Conservation (phyloP, 2,888 invertebrate species). For the Schizotus pectinicornis region DNA sequence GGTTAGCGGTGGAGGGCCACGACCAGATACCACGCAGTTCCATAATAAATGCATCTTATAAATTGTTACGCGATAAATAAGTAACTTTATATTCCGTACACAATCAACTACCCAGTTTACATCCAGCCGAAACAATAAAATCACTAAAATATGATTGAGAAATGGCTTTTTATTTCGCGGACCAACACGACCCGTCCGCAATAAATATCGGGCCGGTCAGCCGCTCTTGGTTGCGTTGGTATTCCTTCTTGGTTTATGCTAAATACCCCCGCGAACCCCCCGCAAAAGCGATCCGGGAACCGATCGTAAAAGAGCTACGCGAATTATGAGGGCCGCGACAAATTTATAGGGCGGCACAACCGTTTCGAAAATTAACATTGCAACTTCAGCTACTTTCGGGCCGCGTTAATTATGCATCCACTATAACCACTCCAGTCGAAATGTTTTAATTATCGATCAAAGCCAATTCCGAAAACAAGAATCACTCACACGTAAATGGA, state of each 20-base stretch:
- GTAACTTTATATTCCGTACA: slow-evolving; percentile 60
- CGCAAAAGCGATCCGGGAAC: too few species aligned
- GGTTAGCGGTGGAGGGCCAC: slow-evolving; percentile 9
- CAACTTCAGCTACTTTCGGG: slow-evolving; percentile 28
- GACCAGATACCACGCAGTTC: slow-evolving; percentile 51
- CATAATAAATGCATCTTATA: slow-evolving; percentile 59
- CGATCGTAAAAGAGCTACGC: slow-evolving; percentile 24
- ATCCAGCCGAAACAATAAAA: slow-evolving; percentile 60
- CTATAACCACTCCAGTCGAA: too few species aligned
- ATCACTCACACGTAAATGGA: too few species aligned
- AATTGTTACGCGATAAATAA: slow-evolving; percentile 60
- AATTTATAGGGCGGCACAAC: slow-evolving; percentile 37
- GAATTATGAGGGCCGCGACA: slow-evolving; percentile 38
- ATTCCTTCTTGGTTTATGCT: slow-evolving; percentile 26
- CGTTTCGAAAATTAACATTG: slow-evolving; percentile 33
- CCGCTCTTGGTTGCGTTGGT: slow-evolving; percentile 20
- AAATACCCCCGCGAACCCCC: slow-evolving; percentile 11
- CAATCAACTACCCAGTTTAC: slow-evolving; percentile 60
- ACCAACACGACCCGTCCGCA: slow-evolving; percentile 53
- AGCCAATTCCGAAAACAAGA: too few species aligned
- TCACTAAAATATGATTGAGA: slow-evolving; percentile 61
- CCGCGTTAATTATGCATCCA: too few species aligned
- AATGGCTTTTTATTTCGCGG: slow-evolving; percentile 56
- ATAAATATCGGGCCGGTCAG: slow-evolving; percentile 48
- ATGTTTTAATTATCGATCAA: too few species aligned